Conservation (phyloP, 2,888 invertebrate genomes). For the Standfussiana lucernea region DNA sequence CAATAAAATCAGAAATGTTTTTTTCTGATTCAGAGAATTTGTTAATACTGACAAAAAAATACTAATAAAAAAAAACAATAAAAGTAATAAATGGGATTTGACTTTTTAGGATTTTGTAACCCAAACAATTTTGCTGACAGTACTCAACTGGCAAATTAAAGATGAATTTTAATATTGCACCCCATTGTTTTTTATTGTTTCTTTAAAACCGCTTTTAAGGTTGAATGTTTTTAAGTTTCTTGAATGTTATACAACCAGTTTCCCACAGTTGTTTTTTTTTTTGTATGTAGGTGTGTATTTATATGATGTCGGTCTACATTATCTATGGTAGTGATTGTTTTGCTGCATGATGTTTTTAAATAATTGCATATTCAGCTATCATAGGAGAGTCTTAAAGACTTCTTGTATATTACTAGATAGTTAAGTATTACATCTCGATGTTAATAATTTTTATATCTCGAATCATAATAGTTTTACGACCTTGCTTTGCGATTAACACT, state of each 20-base stretch:
- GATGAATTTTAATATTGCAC: constrained; percentile 49
- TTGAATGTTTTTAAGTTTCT: not conserved
- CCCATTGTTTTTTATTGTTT: constrained; percentile 33
- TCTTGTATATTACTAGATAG: constrained; percentile 64
- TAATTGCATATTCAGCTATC: constrained; percentile 63
- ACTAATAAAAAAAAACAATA: not conserved
- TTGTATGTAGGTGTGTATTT: not conserved
- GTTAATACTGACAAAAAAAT: not conserved
- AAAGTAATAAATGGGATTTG: not conserved
- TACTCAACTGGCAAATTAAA: not conserved
- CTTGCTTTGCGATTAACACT: constrained; percentile 51
- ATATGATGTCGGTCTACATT: constrained; percentile 55
- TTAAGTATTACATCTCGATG: constrained; percentile 64
- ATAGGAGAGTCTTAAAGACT: constrained; percentile 73
- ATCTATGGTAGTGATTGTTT: constrained; percentile 50
- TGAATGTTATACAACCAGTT: not conserved
- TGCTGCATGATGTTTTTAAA: constrained; percentile 57
- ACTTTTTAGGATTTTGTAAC: not conserved
- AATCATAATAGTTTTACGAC: constrained; percentile 58
- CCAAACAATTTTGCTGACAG: constrained; percentile 1
- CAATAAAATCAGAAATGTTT: not conserved
- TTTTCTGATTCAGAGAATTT: not conserved
- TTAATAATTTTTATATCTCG: constrained; percentile 64
- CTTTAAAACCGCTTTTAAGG: not conserved
- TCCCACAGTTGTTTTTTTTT: not conserved